Evolutionary conservation across 2,113 vertebrate species (phyloP), one percentile per base, ranked within the genome.

Genomic region (Lanius collurio): DNA sequence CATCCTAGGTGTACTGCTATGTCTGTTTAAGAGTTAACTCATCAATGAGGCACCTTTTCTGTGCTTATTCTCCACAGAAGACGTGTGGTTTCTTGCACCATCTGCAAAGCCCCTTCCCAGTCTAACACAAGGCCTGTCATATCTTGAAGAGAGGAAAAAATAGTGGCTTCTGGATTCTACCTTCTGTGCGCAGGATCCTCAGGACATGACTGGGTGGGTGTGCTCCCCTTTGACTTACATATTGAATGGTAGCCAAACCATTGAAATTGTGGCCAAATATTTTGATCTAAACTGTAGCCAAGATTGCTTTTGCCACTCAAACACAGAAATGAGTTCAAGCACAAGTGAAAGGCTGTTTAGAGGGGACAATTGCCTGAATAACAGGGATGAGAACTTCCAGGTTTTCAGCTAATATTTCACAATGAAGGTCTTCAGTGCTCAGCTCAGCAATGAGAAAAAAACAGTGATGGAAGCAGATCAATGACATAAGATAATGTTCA

Each of bases 41-140:
- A 64, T 16, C 7, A 60, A 14, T 14, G 39, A 56, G 23, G 35
- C 35, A 73, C 12, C 5, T 63, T 88, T 49, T 53, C 4, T 9
- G 4, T 60, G 30, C 19, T 39, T 42, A 11, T 31, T 50, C 47
- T 80, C 4, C 47, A 37, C 41, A 76, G 23, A 90, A 75, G 9
- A 50, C 0, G 0, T 27, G 13, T 56, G 10, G 7, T 50, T 85
- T 87, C 60, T 63, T 75, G 26, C 26, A 44, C 13, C 15, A 2
- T 37, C 22, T 37, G 13, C 5, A 20, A 83, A 74, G 9, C 63
- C 15, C 69, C 24, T 30, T 84, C 41, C n/a, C 24, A 50, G 44
- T n/a, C 24, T 56, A 84, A 88, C n/a, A 35, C 31, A 83, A 82
- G 17, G 10, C 15, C 26, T 59, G 14, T 31, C 14, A 42, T 7